These are phyloP conservation scores for Smithornis capensis DNA, from an alignment of 2,113 vertebrate species.

Conservation along the genomic window DNA sequence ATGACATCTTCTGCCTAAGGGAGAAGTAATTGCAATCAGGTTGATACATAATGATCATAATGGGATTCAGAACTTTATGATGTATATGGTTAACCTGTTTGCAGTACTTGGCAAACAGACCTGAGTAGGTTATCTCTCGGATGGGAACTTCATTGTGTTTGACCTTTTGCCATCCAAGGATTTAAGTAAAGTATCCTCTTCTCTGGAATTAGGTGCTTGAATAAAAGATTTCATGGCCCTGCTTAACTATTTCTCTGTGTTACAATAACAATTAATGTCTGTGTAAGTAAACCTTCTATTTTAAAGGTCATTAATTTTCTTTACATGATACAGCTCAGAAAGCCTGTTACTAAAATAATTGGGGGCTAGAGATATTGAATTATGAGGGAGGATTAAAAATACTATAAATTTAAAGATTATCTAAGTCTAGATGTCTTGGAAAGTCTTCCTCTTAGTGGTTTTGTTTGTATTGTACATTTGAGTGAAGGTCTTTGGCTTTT, in stretches of 20 bases:
- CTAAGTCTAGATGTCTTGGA: background rate
- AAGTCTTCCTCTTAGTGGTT: background rate
- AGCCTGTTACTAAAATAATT: slow-evolving; percentile 27
- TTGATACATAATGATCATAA: slow-evolving; percentile 73
- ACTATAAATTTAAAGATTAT: background rate
- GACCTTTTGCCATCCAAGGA: slow-evolving; percentile 66
- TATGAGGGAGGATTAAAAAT: slow-evolving; percentile 11
- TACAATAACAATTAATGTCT: slow-evolving; percentile 62
- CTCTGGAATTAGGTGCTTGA: background rate
- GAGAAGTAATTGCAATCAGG: slow-evolving; percentile 45
- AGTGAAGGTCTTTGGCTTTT: background rate
- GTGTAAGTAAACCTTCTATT: slow-evolving; percentile 50
- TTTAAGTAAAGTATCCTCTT: slow-evolving; percentile 37
- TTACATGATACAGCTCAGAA: background rate
- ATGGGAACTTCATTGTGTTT: slow-evolving; percentile 45
- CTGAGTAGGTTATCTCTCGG: slow-evolving; percentile 53
- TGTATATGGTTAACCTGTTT: slow-evolving; percentile 69
- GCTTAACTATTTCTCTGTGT: background rate
- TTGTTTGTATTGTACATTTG: background rate
- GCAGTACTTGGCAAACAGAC: slow-evolving; percentile 55
- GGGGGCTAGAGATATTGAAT: background rate
- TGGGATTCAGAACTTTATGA: slow-evolving; percentile 77
- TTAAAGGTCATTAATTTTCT: slow-evolving; percentile 71
- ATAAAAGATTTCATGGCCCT: background rate
- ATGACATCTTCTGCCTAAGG: slow-evolving; percentile 53